Evolutionary conservation across 1,140 invertebrate genomes (phyloP).

Genomic region (Ectropis grisescens): DNA sequence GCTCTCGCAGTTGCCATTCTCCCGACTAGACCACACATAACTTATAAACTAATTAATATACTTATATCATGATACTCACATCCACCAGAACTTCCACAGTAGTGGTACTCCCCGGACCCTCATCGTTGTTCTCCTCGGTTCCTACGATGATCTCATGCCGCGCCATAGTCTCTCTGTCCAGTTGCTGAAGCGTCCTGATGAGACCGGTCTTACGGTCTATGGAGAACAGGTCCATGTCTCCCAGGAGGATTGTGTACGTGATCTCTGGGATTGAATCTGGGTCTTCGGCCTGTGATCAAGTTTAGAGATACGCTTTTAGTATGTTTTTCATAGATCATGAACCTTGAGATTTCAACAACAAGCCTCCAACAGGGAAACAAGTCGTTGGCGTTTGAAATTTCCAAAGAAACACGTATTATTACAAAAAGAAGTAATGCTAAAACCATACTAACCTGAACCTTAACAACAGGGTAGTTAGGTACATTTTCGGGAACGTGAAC

Average conservation of each 20-base stretch:
- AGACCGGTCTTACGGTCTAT: constrained; percentile 85
- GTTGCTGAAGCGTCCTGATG: constrained; percentile 79
- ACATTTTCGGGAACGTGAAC: constrained; percentile 87
- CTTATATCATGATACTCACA: constrained; percentile 71
- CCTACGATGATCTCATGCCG: constrained; percentile 84
- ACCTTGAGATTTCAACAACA: too few relatives aligned
- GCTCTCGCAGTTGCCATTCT: too few relatives aligned
- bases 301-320: too few relatives aligned
- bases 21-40: too few relatives aligned
- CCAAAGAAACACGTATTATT: too few relatives aligned
- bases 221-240: constrained; percentile 82
- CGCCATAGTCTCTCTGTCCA: constrained; percentile 84
- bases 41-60: too few relatives aligned
- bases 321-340: too few relatives aligned
- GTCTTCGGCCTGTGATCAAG: constrained; percentile 70
- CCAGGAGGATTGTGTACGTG: constrained; percentile 87
- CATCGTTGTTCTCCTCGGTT: constrained; percentile 83
- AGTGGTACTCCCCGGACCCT: constrained; percentile 79
- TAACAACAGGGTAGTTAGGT: constrained; percentile 80
- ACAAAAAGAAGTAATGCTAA: too few relatives aligned
- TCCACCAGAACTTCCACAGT: constrained; percentile 83
- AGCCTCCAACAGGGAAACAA: too few relatives aligned
- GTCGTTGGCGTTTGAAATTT: too few relatives aligned
- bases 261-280: constrained; percentile 85
- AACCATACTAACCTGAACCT: constrained; percentile 73